These are phyloP conservation scores for Anthopleura xanthogrammica DNA, from an alignment of 92 coral and sea anemone genomes.

Conservation along the genomic window DNA sequence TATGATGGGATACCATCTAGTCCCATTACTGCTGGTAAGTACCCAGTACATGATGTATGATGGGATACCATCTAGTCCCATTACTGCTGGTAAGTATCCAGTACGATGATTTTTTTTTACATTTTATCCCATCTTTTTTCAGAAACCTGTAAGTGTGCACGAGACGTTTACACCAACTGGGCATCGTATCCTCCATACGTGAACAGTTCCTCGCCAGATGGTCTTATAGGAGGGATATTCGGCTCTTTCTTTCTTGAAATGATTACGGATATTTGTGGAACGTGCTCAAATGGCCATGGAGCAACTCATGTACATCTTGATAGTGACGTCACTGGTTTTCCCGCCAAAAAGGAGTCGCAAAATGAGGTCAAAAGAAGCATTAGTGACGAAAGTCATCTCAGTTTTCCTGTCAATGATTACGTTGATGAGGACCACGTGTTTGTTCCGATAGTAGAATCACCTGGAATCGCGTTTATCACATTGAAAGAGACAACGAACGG, in stretches of 20 bases:
- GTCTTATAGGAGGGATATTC: conserved; percentile 50
- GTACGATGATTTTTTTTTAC: too few species aligned
- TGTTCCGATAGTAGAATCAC: conserved; percentile 57
- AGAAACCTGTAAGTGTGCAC: conserved; percentile 69
- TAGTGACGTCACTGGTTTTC: neutral
- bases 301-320: neutral
- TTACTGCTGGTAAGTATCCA: too few species aligned
- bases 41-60: too few species aligned
- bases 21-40: neutral
- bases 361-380: conserved; percentile 28
- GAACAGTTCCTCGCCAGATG: neutral
- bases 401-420: conserved; percentile 57
- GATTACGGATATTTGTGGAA: conserved; percentile 46
- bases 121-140: neutral
- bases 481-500: neutral
- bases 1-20: too few species aligned
- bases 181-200: conserved; percentile 59
- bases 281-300: conserved; percentile 48
- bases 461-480: neutral
- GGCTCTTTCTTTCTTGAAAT: conserved; percentile 29
- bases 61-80: too few species aligned
- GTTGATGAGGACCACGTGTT: conserved; percentile 50
- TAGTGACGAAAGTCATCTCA: conserved; percentile 31
- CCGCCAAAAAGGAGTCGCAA: conserved; percentile 30
- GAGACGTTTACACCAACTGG: conserved; percentile 58